Evolutionary conservation across 2,113 vertebrate species (phyloP), one percentile per base, ranked within the genome.

Genomic region (Micromys minutus): DNA sequence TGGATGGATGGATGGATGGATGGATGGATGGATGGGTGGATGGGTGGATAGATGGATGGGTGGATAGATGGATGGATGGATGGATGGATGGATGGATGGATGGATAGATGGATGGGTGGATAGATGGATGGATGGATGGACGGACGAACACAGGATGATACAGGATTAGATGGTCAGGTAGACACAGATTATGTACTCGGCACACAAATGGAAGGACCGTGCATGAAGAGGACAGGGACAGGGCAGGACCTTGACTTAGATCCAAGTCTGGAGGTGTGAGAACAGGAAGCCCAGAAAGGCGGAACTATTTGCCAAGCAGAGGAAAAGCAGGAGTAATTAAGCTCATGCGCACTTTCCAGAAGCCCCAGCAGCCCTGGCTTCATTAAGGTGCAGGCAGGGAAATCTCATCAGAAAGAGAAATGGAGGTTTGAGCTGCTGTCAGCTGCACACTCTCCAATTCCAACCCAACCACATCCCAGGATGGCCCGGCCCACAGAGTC

Each of bases 341-440:
- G 96, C 91, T 94, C 39, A 90, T 26, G 34, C 10, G 69, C 83
- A 31, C 89, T 0, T 0, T 83, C 11, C 89, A 71, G 93, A 65
- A 93, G 96, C 90, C 95, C 93, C 93, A 65, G 83, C 97, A 92
- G 94, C 94, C 95, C 74, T 26, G 17, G 81, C 81, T 85, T 96
- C 9, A 4, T 93, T 63, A 96, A 95, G 96, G 97, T 93, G 97
- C 97, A 97, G 97, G 96, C 94, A 95, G 93, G 89, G 91, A 88
- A 89, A 57, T 50, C 29, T 90, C 97, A 92, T 95, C 96, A 89
- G 96, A 97, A 96, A 86, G n/a, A 80, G 96, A 96, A 93, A 74
- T 2, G n/a, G 31, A 85, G 87, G 93, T 11, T 26, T 52, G 93
- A 97, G 95, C n/a, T 8, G 24, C 87, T 89, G 87, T 57, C 59